phyloP scores from a whole-genome alignment of 2,797 vertebrate species.

The Balearica regulorum region DNA sequence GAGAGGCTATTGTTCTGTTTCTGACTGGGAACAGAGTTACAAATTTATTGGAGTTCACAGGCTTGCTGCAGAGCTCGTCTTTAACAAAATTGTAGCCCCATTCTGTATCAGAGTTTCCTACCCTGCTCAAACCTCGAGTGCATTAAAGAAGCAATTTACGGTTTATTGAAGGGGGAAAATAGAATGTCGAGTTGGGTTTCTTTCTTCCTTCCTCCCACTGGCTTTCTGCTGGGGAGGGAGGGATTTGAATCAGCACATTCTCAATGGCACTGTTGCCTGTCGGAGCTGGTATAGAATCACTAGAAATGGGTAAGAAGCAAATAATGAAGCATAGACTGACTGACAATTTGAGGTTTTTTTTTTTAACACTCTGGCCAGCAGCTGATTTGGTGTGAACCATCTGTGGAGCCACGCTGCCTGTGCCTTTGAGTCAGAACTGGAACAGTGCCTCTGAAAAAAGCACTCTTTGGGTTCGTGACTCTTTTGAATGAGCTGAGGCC shows the following conservation, averaged over 20 bases:
- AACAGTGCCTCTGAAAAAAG: background rate
- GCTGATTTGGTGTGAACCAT: constrained; percentile 42
- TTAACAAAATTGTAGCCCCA: constrained; percentile 54
- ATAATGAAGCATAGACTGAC: constrained; percentile 49
- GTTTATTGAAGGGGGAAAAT: constrained; percentile 64
- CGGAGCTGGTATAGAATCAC: constrained; percentile 39
- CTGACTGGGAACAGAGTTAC: constrained; percentile 61
- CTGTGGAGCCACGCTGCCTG: background rate
- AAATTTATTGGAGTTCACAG: constrained; percentile 57
- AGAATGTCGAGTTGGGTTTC: constrained; percentile 60
- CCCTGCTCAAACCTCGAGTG: constrained; percentile 32
- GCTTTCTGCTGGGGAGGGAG: constrained; percentile 54
- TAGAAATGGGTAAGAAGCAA: constrained; percentile 44
- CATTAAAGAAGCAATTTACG: constrained; percentile 70
- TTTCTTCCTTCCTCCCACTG: constrained; percentile 63
- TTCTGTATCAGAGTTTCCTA: constrained; percentile 58
- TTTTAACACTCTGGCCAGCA: constrained; percentile 21
- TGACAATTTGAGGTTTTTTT: background rate
- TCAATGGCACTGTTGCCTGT: constrained; percentile 43
- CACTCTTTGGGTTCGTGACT: background rate
- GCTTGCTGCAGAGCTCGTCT: constrained; percentile 57
- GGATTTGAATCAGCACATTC: constrained; percentile 65
- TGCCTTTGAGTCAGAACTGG: constrained; percentile 30
- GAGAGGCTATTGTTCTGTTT: constrained; percentile 61
- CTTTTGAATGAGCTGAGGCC: background rate